Evolutionary conservation across 2,888 invertebrate species (phyloP).

Genomic region (Stictocephala bisonia): DNA sequence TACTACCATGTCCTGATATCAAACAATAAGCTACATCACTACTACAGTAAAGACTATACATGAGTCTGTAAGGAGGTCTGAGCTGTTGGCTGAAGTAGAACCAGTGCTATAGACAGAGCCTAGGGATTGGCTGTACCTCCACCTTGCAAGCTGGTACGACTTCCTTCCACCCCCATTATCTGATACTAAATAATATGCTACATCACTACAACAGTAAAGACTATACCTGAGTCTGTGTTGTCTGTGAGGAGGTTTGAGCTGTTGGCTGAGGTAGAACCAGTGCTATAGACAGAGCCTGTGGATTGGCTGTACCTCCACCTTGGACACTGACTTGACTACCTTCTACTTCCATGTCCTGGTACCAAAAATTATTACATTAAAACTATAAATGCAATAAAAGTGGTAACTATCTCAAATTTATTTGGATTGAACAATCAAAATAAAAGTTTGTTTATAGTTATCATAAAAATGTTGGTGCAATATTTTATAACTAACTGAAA

Average conservation of each 20-base stretch:
- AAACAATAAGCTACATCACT: too few relatives aligned
- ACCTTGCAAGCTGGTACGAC: constrained; percentile 52
- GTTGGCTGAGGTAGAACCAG: constrained; percentile 60
- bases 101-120: constrained; percentile 56
- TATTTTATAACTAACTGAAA: too few relatives aligned
- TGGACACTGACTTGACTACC: constrained; percentile 58
- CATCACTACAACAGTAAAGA: neutral
- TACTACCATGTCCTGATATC: too few relatives aligned
- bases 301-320: constrained; percentile 59
- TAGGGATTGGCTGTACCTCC: constrained; percentile 59
- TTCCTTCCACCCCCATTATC: neutral
- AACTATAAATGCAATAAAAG: too few relatives aligned
- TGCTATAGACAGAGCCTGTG: constrained; percentile 55
- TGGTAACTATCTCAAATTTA: too few relatives aligned
- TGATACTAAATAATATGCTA: neutral
- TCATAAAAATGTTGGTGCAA: too few relatives aligned
- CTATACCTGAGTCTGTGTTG: constrained; percentile 45
- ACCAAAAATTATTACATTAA: constrained; percentile 4
- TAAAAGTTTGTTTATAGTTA: too few relatives aligned
- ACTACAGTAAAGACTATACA: too few relatives aligned
- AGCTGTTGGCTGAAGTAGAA: constrained; percentile 61
- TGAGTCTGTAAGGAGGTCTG: constrained; percentile 57
- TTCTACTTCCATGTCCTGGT: constrained; percentile 67
- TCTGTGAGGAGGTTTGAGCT: constrained; percentile 60
- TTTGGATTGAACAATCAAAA: too few relatives aligned